Percentiles rank a stretch among this genome's conserved stretches.
phyloP scores from a whole-genome alignment of 2,888 invertebrate genomes.

The Dinocampus coccinellae region DNA sequence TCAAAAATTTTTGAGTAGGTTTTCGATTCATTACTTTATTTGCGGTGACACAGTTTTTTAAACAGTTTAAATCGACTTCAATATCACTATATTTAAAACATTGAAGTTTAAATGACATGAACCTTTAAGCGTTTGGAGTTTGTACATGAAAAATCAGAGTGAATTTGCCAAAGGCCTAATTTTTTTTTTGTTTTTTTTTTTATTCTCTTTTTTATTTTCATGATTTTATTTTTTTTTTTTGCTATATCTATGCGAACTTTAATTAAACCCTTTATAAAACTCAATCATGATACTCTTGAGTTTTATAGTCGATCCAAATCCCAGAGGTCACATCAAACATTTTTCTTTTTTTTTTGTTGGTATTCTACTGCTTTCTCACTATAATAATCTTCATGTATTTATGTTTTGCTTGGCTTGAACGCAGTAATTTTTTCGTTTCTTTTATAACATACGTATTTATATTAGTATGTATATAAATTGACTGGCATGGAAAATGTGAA shows the following conservation, averaged over 20 bases:
- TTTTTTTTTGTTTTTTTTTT: slow-evolving; percentile 13
- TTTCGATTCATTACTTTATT: not conserved
- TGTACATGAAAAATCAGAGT: not conserved
- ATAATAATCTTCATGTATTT: not conserved
- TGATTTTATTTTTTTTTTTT: slow-evolving; percentile 9
- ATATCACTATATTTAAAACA: not conserved
- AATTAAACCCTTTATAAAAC: slow-evolving; percentile 53
- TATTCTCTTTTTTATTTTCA: slow-evolving; percentile 7
- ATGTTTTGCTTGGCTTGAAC: not conserved
- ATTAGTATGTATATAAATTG: not conserved
- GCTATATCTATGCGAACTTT: slow-evolving; percentile 51
- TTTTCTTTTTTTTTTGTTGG: not conserved
- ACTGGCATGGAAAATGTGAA: not conserved
- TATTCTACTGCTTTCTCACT: too few relatives aligned
- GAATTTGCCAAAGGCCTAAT: not conserved
- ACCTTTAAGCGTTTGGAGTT: not conserved
- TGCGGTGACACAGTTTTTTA: not conserved
- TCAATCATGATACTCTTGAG: slow-evolving; percentile 42
- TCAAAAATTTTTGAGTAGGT: not conserved
- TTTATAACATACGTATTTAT: not conserved
- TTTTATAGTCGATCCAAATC: not conserved
- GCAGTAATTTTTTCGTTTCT: not conserved
- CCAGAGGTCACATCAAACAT: slow-evolving; percentile 18
- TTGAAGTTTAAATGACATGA: not conserved
- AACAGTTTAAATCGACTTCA: not conserved